Conservation (phyloP, 2,113 vertebrate species). For the Tychaedon coryphoeus region DNA sequence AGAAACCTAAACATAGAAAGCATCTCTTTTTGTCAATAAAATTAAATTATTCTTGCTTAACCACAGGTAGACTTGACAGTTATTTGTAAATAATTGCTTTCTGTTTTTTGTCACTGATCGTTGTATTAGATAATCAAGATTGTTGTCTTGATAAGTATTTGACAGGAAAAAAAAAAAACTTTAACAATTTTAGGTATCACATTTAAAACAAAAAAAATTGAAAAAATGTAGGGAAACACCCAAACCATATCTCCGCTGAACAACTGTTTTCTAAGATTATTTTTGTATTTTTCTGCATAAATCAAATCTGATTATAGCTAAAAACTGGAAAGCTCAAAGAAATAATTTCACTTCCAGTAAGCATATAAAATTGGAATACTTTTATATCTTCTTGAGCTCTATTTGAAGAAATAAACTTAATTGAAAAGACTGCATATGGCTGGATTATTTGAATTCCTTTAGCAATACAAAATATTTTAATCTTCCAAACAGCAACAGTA, state of each 20-base stretch:
- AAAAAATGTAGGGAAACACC: not conserved
- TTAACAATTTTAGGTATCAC: not conserved
- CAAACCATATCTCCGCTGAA: not conserved
- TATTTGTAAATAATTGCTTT: slow-evolving; percentile 61
- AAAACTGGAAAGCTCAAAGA: not conserved
- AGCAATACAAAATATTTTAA: not conserved
- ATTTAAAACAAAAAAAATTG: not conserved
- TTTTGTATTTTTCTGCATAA: not conserved
- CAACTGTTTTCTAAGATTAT: not conserved
- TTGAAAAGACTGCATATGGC: not conserved
- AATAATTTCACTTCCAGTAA: not conserved
- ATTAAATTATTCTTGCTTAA: not conserved
- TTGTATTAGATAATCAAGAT: slow-evolving; percentile 28
- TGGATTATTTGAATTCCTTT: not conserved
- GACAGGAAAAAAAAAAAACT: not conserved
- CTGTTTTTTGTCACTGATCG: slow-evolving; percentile 22
- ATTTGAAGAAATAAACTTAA: not conserved
- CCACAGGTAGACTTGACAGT: slow-evolving; percentile 43
- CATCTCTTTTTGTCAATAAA: not conserved
- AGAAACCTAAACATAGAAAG: not conserved
- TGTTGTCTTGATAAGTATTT: not conserved
- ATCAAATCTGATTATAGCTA: not conserved
- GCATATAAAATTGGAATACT: not conserved
- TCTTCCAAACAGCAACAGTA: not conserved
- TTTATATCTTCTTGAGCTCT: not conserved